Evolutionary conservation across 2,888 invertebrate genomes (phyloP), one percentile per base, ranked within the genome.

Genomic region (Spodoptera littoralis): DNA sequence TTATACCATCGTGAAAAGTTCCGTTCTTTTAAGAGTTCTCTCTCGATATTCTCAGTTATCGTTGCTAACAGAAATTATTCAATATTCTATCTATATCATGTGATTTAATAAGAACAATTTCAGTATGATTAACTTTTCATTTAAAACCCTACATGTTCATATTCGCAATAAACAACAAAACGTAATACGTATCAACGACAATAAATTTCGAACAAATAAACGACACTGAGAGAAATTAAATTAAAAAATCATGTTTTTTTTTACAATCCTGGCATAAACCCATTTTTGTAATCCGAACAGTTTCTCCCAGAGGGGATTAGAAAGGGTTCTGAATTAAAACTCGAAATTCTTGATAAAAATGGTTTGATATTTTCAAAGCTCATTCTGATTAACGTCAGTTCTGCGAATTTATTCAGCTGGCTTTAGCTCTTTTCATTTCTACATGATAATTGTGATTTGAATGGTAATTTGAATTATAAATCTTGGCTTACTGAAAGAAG

Each of bases 271-370:
- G 8, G 6, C 36, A n/a, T 46, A 47, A 52, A 51, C 46, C 46
- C 51, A 57, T 71, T 71, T 72, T 62, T 64, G 44, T 56, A 59
- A 61, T 76, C 50, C 49, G n/a, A 50, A 57, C 57, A 55, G 42
- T 58, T 63, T 48, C 13, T 62, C 61, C 67, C 50, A 63, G 54
- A 44, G 24, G 43, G 48, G 70, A 65, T 77, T 54, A 73, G 42
- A 73, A 73, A 60, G 66, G 54, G 50, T 76, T 76, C 30, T 67
- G 43, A 51, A 71, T 71, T 58, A 63, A 56, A 54, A 55, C 70
- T 71, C 49, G 27, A 61, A 76, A 58, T 65, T 53, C 44, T 60
- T 45, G 22, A n/a, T 49, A 60, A 53, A 58, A 65, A 53, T 56
- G 13, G 24, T 60, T 75, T 57, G 6, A 64, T 64, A 64, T 55